Base-by-base conservation (phyloP, 2,797 vertebrate genomes). In the Oreortyx pictus region DNA sequence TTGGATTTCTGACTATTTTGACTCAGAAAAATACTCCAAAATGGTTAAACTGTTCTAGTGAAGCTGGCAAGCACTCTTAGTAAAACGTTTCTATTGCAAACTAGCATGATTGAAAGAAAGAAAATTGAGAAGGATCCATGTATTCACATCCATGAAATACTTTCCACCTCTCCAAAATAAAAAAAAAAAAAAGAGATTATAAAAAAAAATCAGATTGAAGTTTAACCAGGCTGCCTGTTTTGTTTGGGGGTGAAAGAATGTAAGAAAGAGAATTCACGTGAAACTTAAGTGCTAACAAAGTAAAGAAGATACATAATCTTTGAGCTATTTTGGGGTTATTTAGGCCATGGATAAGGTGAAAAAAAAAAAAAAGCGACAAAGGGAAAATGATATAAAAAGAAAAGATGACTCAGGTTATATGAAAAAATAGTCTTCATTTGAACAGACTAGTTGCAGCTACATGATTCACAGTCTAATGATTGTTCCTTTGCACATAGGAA, bases 261-360 rank as follows among this genome's bases (percentile, higher is more conserved):
- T 29, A 77, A 77, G 19, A 49, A 33, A 67, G 17, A 90, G 4
- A 79, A 56, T 1, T 60, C 43, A 33, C 12, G 71, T 88, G 65
- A 88, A 84, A 66, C 4, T 39, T 66, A 77, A 27, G 5, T 59
- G 44, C 9, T 78, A 83, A 65, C 5, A 62, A 82, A 44, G 20
- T 71, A 60, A 35, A 14, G 16, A 20, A 41, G 59, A 57, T 77
- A 14, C 9, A 72, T 65, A 9, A 49, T n/a, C 29, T 37, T 1
- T 65, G 27, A 68, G 20, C 44, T 76, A 85, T 81, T 82, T 92
- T 96, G 81, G 82, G 27, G 19, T 91, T 84, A 41, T 86, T 80
- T 78, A 65, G 41, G 52, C 79, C 78, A 70, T 47, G 37, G 44
- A 84, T 44, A 92, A 86, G 12, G 64, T 66, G 73, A 91, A 86